phyloP scores from a whole-genome alignment of 2,888 invertebrate genomes.

The Drosophila conformis region DNA sequence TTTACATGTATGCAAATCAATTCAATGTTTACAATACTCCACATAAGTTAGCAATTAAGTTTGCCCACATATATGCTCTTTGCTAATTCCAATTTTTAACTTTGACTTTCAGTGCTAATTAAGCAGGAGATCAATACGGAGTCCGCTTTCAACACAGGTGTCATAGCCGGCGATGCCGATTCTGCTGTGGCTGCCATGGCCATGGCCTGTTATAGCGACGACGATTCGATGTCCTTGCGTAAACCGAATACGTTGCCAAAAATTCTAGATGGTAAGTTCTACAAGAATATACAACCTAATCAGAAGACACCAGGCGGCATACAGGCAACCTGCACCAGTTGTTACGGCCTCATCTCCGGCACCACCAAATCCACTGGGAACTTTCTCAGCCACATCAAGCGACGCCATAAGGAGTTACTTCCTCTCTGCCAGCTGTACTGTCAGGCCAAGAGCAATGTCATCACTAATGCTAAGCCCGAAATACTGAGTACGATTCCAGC shows the following conservation, averaged over 20 bases:
- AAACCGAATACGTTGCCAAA: slow-evolving; percentile 76
- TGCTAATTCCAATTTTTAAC: slow-evolving; percentile 34
- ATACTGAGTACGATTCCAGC: slow-evolving; percentile 14
- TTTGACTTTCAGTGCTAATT: slow-evolving; percentile 58
- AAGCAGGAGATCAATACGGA: slow-evolving; percentile 53
- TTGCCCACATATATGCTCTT: not conserved
- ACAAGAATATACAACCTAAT: slow-evolving; percentile 81
- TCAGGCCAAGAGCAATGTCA: slow-evolving; percentile 64
- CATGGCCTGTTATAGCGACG: slow-evolving; percentile 58
- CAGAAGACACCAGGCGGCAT: slow-evolving; percentile 82
- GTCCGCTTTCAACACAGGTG: slow-evolving; percentile 25
- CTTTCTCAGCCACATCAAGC: slow-evolving; percentile 82
- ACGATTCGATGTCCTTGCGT: slow-evolving; percentile 63
- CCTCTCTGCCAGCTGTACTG: slow-evolving; percentile 78
- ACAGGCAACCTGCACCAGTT: slow-evolving; percentile 82
- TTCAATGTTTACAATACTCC: slow-evolving; percentile 24
- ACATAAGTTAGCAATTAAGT: slow-evolving; percentile 8
- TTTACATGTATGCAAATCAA: slow-evolving; percentile 1
- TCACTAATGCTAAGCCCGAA: slow-evolving; percentile 15
- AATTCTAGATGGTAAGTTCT: slow-evolving; percentile 82
- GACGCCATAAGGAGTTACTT: slow-evolving; percentile 78
- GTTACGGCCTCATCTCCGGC: slow-evolving; percentile 79
- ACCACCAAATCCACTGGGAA: slow-evolving; percentile 83
- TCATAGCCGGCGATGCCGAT: slow-evolving; percentile 33
- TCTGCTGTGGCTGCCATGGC: slow-evolving; percentile 26